Evolutionary conservation across 64 coral and sea anemone genomes (phyloP), one percentile per base, ranked within the genome.

Genomic region (Montipora cactus): DNA sequence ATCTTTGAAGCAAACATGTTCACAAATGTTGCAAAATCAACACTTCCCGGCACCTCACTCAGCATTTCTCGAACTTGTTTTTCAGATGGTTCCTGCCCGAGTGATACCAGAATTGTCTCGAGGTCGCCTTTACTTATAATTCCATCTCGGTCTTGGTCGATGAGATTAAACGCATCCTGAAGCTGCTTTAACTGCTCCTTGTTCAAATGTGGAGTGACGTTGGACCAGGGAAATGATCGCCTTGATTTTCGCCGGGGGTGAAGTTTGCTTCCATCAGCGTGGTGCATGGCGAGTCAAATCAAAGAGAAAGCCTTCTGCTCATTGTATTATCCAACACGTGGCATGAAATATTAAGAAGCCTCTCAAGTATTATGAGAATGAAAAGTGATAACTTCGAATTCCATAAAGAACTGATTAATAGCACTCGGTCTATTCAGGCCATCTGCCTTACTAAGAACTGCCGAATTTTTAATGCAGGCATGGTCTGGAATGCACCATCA

Each of bases 131-230:
- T 86, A 81, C 88, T 95, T 67, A 95, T 95, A 13, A 90, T 44
- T 3, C 93, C 93, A 19, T 95, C 93, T 2, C 75, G 7, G 28
- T 95, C 93, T 67, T 95, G 88, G 59, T 95, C 93, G 46, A 95
- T 95, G 4, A 95, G 59, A 76, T 90, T 90, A 72, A 95, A 95
- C 0, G 88, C 83, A 44, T 93, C 81, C 49, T 87, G 59, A 0
- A 87, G 83, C 18, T 87, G 90, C 5, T 83, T 73, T n/a, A 84
- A 28, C 58, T 92, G 90, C 44, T 77, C 80, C 28, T 92, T 49
- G 55, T 83, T 84, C 13, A 92, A 61, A 7, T 84, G 80, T 11
- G 7, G 28, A 13, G 52, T 57, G 3, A 67, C 7, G 52, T 75
- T 49, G 1, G 7, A 23, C 19, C 70, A 22, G 16, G 22, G 19